Conservation (phyloP, 2,888 invertebrate genomes). For the Alloplasta piceator region DNA sequence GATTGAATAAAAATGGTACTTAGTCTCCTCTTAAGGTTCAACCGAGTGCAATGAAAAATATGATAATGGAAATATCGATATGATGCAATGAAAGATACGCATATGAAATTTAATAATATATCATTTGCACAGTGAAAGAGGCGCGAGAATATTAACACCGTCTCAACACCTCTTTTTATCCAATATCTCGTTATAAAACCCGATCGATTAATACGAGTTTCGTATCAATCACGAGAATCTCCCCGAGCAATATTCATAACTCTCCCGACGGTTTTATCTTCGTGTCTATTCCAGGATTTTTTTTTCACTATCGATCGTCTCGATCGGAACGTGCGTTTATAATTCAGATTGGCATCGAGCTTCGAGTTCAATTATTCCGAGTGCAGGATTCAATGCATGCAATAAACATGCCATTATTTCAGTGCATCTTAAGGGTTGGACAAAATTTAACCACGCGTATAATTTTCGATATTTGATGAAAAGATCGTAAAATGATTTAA, state of each 20-base stretch:
- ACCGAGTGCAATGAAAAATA: too few species aligned
- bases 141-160: conserved; percentile 18
- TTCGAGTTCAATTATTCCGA: conserved; percentile 4
- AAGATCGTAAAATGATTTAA: conserved; percentile 36
- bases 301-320: conserved; percentile 34
- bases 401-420: conserved; percentile 12
- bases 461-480: background rate
- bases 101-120: conserved; percentile 4
- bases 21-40: too few species aligned
- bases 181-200: conserved; percentile 28
- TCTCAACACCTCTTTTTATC: conserved; percentile 36
- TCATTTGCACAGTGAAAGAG: conserved; percentile 10
- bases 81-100: background rate
- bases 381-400: conserved; percentile 9
- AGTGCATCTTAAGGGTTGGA: background rate
- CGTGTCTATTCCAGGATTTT: background rate
- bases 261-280: background rate
- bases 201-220: conserved; percentile 32
- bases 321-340: conserved; percentile 15
- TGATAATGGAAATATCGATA: too few species aligned
- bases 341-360: conserved; percentile 27
- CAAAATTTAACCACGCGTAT: conserved; percentile 8
- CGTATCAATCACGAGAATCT: conserved; percentile 45
- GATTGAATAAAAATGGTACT: too few species aligned
- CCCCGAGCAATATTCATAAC: conserved; percentile 31